Evolutionary conservation across 2,113 vertebrate genomes (phyloP), one percentile per base, ranked within the genome.

Genomic region (Coryphaenoides rupestris): DNA sequence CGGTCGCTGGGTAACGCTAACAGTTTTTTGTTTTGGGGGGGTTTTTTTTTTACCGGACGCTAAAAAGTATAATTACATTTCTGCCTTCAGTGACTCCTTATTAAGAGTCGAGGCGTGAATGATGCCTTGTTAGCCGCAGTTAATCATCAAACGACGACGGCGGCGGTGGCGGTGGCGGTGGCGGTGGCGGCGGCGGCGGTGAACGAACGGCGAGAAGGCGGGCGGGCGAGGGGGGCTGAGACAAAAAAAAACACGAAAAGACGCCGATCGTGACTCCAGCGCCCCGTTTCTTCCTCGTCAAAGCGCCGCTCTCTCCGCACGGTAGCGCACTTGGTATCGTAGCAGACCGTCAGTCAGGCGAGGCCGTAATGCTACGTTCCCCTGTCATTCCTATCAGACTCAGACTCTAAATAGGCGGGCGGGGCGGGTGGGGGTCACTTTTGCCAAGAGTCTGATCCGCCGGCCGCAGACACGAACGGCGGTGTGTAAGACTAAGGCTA

Each of bases 21-120:
- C 84, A 78, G 69, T 33, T 74, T 74, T 74, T 68, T 73, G 59
- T 62, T 66, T 81, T 76, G n/a, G n/a, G n/a, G 83, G 69, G n/a
- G n/a, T n/a, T n/a, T 74, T 78, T 70, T 79, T 65, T 45, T 60
- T 65, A 21, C 47, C 62, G 62, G 73, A 69, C 79, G 76, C 73
- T 75, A 71, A 70, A n/a, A 88, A 84, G 83, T 90, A 85, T 90
- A 93, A 94, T 94, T 92, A 90, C 84, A 91, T 90, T 79, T 81
- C 75, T 80, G 4, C 70, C 86, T 71, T 73, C 76, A 78, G 80
- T 83, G 81, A 84, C 71, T 82, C 50, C 73, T 91, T 91, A 90
- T 86, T 85, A 85, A 79, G 74, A 84, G 83, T 60, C 68, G 80
- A 80, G 76, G 78, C 71, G 0, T 85, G 82, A 81, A 82, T 69